Conservation (phyloP, 2,888 invertebrate species). For the Blastobasis lacticolella region DNA sequence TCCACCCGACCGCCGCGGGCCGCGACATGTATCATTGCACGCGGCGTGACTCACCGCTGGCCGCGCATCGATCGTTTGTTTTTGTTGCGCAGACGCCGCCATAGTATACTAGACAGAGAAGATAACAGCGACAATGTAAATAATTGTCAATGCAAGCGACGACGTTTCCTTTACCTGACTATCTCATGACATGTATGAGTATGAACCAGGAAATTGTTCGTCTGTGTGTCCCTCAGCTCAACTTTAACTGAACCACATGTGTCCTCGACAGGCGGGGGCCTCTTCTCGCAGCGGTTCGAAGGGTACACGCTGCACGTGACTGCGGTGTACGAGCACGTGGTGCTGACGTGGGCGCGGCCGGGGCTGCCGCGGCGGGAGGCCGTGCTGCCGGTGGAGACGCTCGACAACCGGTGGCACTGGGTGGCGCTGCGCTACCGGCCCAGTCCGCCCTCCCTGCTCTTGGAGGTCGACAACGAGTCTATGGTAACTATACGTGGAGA, state of each 20-base stretch:
- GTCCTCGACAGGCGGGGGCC: constrained; percentile 75
- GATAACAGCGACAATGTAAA: too few species aligned
- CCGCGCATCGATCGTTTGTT: too few species aligned
- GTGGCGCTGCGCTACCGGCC: constrained; percentile 77
- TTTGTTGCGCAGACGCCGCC: too few species aligned
- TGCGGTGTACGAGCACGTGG: constrained; percentile 74
- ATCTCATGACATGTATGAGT: too few species aligned
- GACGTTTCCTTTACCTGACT: too few species aligned
- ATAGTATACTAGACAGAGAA: too few species aligned
- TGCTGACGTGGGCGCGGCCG: constrained; percentile 73
- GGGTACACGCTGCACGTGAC: constrained; percentile 76
- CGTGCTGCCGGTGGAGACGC: constrained; percentile 77
- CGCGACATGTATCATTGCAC: too few species aligned
- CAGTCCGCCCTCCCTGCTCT: constrained; percentile 53
- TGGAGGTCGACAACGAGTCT: constrained; percentile 54
- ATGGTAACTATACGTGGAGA: constrained; percentile 27
- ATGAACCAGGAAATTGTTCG: too few species aligned
- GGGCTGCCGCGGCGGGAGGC: constrained; percentile 74
- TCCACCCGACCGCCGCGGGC: too few species aligned
- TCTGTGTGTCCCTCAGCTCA: too few species aligned
- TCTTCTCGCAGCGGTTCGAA: constrained; percentile 80
- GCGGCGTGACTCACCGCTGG: too few species aligned
- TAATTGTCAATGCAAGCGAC: too few species aligned
- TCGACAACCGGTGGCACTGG: constrained; percentile 89
- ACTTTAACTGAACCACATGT: not conserved